Base-by-base conservation (phyloP, 2,797 vertebrate genomes). In the Centroberyx gerrardi region DNA sequence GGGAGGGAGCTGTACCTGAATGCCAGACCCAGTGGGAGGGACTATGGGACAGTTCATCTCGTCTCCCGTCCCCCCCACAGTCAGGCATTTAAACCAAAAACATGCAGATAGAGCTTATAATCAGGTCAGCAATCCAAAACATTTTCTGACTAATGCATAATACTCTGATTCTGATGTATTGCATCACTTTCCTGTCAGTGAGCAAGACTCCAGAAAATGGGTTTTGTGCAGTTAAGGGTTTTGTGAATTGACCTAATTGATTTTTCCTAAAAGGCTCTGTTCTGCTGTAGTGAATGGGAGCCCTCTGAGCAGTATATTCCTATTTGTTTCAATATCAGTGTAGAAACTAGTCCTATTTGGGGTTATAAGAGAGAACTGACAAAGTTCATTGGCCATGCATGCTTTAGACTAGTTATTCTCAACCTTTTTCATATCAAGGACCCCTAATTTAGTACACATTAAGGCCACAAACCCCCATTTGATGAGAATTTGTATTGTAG, bases 11-110 rank as follows among this genome's bases (percentile, higher is more conserved):
- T 90, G 86, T 84, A 93, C 92, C 92, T 93, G 92, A 92, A 93
- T 90, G 88, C 92, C 91, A 93, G 85, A 90, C 87, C 87, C 90
- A 92, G 91, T 93, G 93, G 95, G 94, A 94, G 94, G 94, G 91
- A 87, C 90, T 87, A 84, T 67, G 82, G 88, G 93, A 94, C 93
- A 94, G 90, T 90, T 87, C 85, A 91, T 89, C 90, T 94, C 92
- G 91, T 92, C 89, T n/a, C 87, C 78, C 79, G 58, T 87, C 85
- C 86, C 85, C 86, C 90, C 89, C 88, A 90, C 87, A 89, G 73
- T 80, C 53, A 88, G 86, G 86, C 66, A 72, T 62, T 73, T 71
- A 82, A 62, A 76, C 79, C 82, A 84, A 48, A 90, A 74, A 77
- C 59, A 89, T 31, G 62, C 78, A 76, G 63, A 82, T 49, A 56